A percentile compares a stretch with the other conserved stretches of the same genome.
phyloP scores from a whole-genome alignment of 2,888 invertebrate species.

The Ferrisia virgata region DNA sequence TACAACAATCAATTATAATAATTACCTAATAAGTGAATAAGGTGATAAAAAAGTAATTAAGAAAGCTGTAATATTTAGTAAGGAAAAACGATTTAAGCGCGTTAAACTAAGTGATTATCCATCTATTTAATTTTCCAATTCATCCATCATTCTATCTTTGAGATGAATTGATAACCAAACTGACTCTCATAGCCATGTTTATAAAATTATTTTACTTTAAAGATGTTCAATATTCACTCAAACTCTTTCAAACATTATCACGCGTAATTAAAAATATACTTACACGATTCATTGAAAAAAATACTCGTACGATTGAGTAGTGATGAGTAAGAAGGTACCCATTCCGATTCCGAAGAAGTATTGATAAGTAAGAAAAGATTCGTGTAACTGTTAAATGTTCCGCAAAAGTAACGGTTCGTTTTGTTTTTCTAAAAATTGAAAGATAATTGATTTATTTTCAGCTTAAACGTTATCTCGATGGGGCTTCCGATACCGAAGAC shows the following conservation, averaged over 20 bases:
- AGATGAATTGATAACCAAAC: neutral
- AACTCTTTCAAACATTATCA: neutral
- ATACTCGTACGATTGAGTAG: neutral
- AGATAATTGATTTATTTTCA: neutral
- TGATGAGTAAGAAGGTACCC: no score
- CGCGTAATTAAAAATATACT: neutral
- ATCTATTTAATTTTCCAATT: neutral
- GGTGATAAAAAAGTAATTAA: constrained; percentile 21
- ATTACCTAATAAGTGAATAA: neutral
- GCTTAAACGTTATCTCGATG: neutral
- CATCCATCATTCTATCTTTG: neutral
- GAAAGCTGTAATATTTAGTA: neutral
- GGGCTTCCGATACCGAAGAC: neutral
- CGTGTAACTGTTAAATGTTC: neutral
- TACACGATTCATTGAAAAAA: constrained; percentile 11
- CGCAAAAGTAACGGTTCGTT: neutral
- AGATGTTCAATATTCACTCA: neutral
- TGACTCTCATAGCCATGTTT: neutral
- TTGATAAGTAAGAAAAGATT: neutral
- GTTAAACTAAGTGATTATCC: neutral
- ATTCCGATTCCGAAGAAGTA: neutral
- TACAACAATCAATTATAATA: neutral
- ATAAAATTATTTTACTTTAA: neutral
- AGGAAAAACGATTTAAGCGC: neutral
- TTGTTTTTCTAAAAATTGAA: neutral